These are phyloP conservation scores for Acleris cristana DNA, from an alignment of 2,888 invertebrate genomes.

Conservation along the genomic window DNA sequence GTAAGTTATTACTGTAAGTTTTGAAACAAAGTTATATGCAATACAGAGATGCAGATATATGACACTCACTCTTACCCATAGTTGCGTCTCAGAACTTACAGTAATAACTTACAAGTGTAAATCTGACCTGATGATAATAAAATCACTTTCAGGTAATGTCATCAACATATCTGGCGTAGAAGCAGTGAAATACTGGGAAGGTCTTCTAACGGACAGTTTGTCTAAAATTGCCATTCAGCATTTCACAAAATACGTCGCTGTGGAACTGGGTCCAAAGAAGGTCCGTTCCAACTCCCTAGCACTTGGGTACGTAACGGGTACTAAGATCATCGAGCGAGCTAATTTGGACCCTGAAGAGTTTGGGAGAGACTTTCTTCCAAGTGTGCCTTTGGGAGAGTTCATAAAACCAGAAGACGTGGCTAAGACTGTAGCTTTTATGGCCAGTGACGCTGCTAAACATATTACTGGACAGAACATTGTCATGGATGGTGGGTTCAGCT, in stretches of 20 bases:
- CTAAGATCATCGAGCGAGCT: conserved; percentile 90
- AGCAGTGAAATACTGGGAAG: conserved; percentile 91
- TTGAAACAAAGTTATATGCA: too few relatives aligned
- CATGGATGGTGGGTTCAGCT: conserved; percentile 89
- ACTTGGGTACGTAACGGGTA: conserved; percentile 90
- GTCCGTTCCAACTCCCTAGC: conserved; percentile 93
- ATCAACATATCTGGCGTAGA: conserved; percentile 95
- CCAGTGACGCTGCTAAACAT: conserved; percentile 90
- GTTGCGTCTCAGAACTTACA: too few relatives aligned
- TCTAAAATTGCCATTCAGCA: conserved; percentile 95
- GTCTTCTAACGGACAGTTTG: conserved; percentile 91
- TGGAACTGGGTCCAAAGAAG: conserved; percentile 88
- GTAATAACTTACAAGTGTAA: too few relatives aligned
- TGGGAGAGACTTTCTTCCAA: conserved; percentile 86
- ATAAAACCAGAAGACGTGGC: conserved; percentile 91
- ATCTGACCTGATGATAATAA: too few relatives aligned
- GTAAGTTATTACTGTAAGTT: too few relatives aligned
- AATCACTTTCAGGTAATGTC: conserved; percentile 83
- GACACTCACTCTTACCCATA: too few relatives aligned
- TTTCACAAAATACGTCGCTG: conserved; percentile 91
- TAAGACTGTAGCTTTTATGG: conserved; percentile 91
- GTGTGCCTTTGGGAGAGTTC: conserved; percentile 92
- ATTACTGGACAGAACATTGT: conserved; percentile 92
- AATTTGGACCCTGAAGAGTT: conserved; percentile 90
- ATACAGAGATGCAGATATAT: too few relatives aligned